Percentiles rank a stretch among this genome's conserved stretches.
Evolutionary conservation across 2,888 invertebrate genomes (phyloP).

Genomic region (Drosophila macrothrix): DNA sequence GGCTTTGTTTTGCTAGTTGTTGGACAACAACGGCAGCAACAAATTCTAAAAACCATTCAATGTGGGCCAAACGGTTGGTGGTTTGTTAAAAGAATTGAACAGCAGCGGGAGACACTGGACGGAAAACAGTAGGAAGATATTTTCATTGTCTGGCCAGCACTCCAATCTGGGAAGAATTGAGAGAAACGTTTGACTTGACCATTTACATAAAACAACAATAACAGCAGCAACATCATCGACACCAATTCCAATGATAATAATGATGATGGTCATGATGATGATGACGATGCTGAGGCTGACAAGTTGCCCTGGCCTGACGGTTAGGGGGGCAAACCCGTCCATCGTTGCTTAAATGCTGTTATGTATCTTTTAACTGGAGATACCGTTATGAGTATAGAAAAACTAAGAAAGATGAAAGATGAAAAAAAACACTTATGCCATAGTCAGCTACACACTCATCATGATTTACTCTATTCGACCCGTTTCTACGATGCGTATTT

Average conservation of each 20-base stretch:
- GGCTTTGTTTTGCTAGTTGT: slow-evolving; percentile 46
- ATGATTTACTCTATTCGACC: slow-evolving; percentile 57
- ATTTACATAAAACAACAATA: slow-evolving; percentile 54
- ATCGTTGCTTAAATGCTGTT: slow-evolving; percentile 63
- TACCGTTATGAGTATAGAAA: slow-evolving; percentile 60
- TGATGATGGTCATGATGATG: slow-evolving; percentile 14
- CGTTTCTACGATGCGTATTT: slow-evolving; percentile 47
- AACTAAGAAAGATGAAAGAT: slow-evolving; percentile 7
- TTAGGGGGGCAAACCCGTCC: slow-evolving; percentile 21
- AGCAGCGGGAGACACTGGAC: slow-evolving; percentile 53
- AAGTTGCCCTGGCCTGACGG: slow-evolving; percentile 27
- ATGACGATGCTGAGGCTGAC: slow-evolving; percentile 40
- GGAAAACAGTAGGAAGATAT: slow-evolving; percentile 60
- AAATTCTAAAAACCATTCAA: slow-evolving; percentile 54
- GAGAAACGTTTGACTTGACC: slow-evolving; percentile 64
- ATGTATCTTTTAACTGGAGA: slow-evolving; percentile 64
- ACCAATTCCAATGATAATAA: slow-evolving; percentile 57
- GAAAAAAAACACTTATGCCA: slow-evolving; percentile 21
- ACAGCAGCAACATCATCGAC: slow-evolving; percentile 44
- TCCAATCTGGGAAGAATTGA: slow-evolving; percentile 45
- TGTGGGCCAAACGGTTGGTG: slow-evolving; percentile 50
- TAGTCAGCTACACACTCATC: slow-evolving; percentile 35
- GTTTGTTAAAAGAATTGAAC: slow-evolving; percentile 50
- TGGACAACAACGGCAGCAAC: slow-evolving; percentile 35
- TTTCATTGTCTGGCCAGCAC: slow-evolving; percentile 56